A percentile compares a stretch with the other conserved stretches of the same genome.
phyloP scores from a whole-genome alignment of 2,113 vertebrate genomes.

The Sturnira hondurensis region DNA sequence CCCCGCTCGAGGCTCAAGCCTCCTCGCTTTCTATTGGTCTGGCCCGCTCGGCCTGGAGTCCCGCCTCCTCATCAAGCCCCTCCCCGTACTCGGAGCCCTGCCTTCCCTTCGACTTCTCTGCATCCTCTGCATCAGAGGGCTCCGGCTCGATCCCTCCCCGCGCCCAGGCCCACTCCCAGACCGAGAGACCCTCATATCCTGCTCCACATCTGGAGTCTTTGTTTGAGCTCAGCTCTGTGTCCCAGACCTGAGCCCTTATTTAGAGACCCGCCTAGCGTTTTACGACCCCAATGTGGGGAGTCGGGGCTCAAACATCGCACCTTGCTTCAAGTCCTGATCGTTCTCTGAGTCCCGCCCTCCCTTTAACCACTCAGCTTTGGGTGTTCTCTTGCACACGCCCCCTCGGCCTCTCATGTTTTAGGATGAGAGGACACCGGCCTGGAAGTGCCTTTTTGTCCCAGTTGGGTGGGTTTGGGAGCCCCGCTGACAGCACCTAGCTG shows the following conservation, averaged over 20 bases:
- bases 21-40: accelerated
- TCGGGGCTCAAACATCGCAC: neutral
- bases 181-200: neutral
- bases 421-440: neutral
- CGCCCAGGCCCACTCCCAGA: neutral
- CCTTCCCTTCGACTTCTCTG: accelerated
- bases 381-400: neutral
- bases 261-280: neutral
- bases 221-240: neutral
- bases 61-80: neutral
- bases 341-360: neutral
- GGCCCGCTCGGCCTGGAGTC: neutral
- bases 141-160: neutral
- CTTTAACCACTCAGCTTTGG: too few species aligned
- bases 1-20: neutral
- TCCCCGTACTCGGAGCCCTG: neutral
- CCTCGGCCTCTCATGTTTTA: neutral
- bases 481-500: neutral
- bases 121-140: too few species aligned
- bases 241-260: neutral
- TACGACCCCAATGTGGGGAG: neutral
- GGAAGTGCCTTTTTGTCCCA: neutral
- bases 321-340: neutral
- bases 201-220: neutral
- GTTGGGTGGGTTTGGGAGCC: neutral